These are phyloP conservation scores for Cepaea hortensis DNA, from an alignment of 2,888 invertebrate genomes.

Conservation along the genomic window DNA sequence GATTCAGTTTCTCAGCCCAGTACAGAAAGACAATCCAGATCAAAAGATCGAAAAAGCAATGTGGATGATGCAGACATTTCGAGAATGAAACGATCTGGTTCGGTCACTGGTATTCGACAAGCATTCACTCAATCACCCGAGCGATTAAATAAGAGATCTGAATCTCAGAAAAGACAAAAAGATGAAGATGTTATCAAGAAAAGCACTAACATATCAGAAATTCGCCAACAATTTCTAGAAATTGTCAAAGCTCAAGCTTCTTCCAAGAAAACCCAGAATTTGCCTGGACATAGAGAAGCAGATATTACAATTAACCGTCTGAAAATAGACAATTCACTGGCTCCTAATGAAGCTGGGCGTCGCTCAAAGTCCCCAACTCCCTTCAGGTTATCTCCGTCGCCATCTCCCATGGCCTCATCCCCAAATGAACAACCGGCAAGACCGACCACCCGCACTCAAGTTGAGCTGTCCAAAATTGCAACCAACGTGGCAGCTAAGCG, in stretches of 20 bases:
- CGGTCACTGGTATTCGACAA: slow-evolving; percentile 33
- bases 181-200: slow-evolving; percentile 38
- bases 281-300: slow-evolving; percentile 21
- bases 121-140: slow-evolving; percentile 32
- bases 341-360: not conserved
- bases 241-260: slow-evolving; percentile 4
- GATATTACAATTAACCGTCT: slow-evolving; percentile 22
- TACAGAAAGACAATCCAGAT: slow-evolving; percentile 22
- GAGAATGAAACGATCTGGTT: slow-evolving; percentile 27
- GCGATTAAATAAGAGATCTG: slow-evolving; percentile 24
- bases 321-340: not conserved
- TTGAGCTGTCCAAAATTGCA: slow-evolving; percentile 30
- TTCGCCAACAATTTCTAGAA: slow-evolving; percentile 29
- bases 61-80: slow-evolving; percentile 28
- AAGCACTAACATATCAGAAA: slow-evolving; percentile 8
- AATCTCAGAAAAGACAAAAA: slow-evolving; percentile 13
- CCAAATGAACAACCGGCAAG: not conserved
- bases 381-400: not conserved
- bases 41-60: slow-evolving; percentile 9
- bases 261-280: not conserved
- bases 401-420: not conserved
- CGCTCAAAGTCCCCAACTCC: slow-evolving; percentile 36
- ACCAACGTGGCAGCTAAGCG: slow-evolving; percentile 31
- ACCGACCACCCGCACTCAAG: not conserved
- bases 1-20: not conserved